These are phyloP conservation scores for Calliopum simillimum DNA, from an alignment of 2,888 invertebrate genomes.

Conservation along the genomic window DNA sequence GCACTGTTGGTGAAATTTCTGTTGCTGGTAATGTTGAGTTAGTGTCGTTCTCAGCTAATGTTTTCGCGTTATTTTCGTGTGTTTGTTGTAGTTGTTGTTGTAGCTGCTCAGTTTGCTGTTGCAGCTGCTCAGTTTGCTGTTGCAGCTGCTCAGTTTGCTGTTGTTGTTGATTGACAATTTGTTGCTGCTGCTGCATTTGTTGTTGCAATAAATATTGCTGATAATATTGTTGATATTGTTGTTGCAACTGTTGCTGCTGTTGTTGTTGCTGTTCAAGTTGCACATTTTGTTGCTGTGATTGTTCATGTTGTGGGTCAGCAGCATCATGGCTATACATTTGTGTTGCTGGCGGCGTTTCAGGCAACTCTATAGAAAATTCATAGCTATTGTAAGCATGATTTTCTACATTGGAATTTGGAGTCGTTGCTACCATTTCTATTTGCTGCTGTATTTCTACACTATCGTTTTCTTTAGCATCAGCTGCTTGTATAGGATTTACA, in stretches of 20 bases:
- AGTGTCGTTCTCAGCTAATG: constrained; percentile 36
- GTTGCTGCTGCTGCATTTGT: constrained; percentile 45
- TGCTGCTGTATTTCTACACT: background rate
- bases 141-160: constrained; percentile 37
- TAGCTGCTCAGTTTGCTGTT: constrained; percentile 23
- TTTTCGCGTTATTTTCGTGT: constrained; percentile 26
- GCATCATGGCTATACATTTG: constrained; percentile 1
- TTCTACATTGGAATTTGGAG: constrained; percentile 29
- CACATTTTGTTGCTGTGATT: constrained; percentile 18
- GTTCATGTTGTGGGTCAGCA: constrained; percentile 10
- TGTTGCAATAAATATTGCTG: constrained; percentile 42
- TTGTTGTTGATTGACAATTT: constrained; percentile 12
- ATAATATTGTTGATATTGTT: constrained; percentile 45
- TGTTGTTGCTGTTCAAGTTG: constrained; percentile 44
- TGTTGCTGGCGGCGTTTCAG: constrained; percentile 54
- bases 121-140: constrained; percentile 15
- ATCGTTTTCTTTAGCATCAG: constrained; percentile 19
- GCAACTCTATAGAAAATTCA: constrained; percentile 63
- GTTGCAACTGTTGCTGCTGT: constrained; percentile 46
- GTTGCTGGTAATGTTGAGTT: constrained; percentile 36
- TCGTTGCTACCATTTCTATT: constrained; percentile 6
- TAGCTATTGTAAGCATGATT: constrained; percentile 41
- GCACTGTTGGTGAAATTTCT: constrained; percentile 53
- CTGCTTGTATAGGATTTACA: constrained; percentile 33
- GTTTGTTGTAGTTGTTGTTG: constrained; percentile 32